Base-by-base conservation (phyloP, 1,140 invertebrate species). In the Sycophila sp. region DNA sequence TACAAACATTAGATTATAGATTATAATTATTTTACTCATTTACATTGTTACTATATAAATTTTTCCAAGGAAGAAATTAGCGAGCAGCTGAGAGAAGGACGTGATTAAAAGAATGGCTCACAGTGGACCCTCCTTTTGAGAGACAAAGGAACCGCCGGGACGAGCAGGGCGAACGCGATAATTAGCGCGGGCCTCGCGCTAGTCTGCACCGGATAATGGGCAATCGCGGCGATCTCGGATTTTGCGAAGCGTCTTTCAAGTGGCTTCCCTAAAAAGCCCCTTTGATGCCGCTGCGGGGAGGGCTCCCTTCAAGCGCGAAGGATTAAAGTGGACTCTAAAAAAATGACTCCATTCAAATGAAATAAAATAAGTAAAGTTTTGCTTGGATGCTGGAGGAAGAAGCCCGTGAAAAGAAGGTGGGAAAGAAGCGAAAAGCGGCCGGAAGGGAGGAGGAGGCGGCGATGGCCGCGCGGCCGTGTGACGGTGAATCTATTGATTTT, bases 401-500 rank as follows among this genome's bases (percentile, higher is more conserved):
- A n/a, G n/a, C 60, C 40, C 63, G 67, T 67, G 55, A 69, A 72
- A 76, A 76, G 70, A 73, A 19, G 42, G n/a, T 8, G 13, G 22
- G 13, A 45, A 47, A 78, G 73, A 73, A 65, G 7, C 49, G 68
- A 75, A 74, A 56, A 73, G 76, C 70, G 66, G 68, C 49, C n/a
- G 22, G 59, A 42, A 40, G 6, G 5, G 4, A n/a, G 22, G 2
- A 2, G 38, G 32, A 8, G 7, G 26, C 19, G 49, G 6, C 11
- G 42, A 69, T 30, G 53, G 32, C 30, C 17, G 32, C 24, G 30
- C 60, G 58, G 55, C 40, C 51, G 24, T 32, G n/a, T 76, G 78
- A 73, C 74, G 73, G 72, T 75, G 74, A 75, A 78, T 49, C 75
- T 81, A 81, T 81, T 81, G 79, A 81, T 81, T 81, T 81, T 80